These are phyloP conservation scores for Notechis scutatus DNA, from an alignment of 2,113 vertebrate genomes.

Conservation along the genomic window DNA sequence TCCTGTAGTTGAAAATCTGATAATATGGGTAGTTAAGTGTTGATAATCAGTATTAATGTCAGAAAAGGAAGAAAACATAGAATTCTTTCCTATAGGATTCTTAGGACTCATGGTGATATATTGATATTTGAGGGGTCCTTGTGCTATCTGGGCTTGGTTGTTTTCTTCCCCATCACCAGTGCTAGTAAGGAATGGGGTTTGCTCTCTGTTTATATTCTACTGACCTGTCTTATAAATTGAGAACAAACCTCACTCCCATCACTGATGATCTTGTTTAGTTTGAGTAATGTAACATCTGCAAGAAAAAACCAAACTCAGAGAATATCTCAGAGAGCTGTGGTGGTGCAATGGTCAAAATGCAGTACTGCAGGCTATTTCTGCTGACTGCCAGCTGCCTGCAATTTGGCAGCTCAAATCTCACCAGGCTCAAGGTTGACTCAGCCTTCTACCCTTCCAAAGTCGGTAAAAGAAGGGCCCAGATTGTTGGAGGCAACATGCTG, in stretches of 20 bases:
- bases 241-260: background rate
- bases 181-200: background rate
- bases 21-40: background rate
- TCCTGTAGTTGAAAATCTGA: background rate
- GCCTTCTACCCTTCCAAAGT: too few species aligned
- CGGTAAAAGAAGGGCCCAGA: too few species aligned
- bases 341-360: too few species aligned
- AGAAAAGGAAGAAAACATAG: background rate
- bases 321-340: background rate
- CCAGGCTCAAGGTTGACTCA: too few species aligned
- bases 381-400: too few species aligned
- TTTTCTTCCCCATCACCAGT: background rate
- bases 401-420: too few species aligned
- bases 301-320: background rate
- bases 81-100: background rate
- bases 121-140: background rate
- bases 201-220: background rate
- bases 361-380: too few species aligned
- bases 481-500: too few species aligned
- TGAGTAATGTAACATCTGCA: background rate
- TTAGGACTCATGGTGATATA: background rate
- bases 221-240: background rate
- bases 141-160: background rate
- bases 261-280: background rate
- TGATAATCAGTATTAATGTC: background rate